These are phyloP conservation scores for Acleris holmiana DNA, from an alignment of 2,888 invertebrate species.

Conservation along the genomic window DNA sequence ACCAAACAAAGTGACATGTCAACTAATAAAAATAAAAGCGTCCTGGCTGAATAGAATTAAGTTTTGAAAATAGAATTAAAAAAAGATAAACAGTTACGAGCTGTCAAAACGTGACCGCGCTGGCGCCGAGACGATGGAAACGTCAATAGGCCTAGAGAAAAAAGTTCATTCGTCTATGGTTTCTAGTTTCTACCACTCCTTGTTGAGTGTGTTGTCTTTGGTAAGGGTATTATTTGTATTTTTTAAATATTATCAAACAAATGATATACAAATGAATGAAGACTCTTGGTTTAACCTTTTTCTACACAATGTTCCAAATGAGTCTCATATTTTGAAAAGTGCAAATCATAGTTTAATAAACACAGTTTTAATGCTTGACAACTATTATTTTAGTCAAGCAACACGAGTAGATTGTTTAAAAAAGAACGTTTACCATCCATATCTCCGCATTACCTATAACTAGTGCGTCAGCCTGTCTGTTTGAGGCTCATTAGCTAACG, in stretches of 20 bases:
- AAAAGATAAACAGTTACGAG: constrained; percentile 59
- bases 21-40: constrained; percentile 63
- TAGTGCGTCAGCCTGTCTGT: constrained; percentile 49
- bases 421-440: constrained; percentile 33
- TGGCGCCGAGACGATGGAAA: constrained; percentile 69
- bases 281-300: too few relatives aligned
- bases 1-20: constrained; percentile 57
- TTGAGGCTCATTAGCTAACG: constrained; percentile 70
- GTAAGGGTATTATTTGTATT: constrained; percentile 15
- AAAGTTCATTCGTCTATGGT: constrained; percentile 42
- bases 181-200: constrained; percentile 29
- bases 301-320: not conserved
- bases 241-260: constrained; percentile 5
- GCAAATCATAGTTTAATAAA: not conserved
- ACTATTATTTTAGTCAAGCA: not conserved
- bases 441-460: constrained; percentile 25
- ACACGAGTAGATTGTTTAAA: constrained; percentile 14
- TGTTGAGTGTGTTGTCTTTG: constrained; percentile 24
- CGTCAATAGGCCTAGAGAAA: constrained; percentile 68
- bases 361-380: not conserved
- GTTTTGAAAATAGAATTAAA: constrained; percentile 59
- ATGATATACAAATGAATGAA: constrained; percentile 1
- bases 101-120: constrained; percentile 72
- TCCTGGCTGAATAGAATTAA: constrained; percentile 58
- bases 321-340: too few relatives aligned